These are phyloP conservation scores for Diogma glabrata DNA, from an alignment of 2,888 invertebrate genomes.

Conservation along the genomic window DNA sequence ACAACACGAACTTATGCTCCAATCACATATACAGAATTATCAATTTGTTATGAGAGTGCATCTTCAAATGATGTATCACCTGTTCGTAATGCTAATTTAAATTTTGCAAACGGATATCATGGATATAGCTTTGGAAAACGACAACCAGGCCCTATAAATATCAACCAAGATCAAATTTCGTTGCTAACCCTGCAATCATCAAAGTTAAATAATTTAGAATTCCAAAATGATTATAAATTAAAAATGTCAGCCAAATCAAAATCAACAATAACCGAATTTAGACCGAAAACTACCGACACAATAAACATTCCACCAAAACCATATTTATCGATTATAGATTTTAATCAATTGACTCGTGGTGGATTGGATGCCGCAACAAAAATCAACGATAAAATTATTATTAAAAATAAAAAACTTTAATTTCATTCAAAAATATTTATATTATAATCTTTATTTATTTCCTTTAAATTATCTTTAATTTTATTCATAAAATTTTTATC, in stretches of 20 bases:
- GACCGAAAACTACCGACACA: conserved; percentile 18
- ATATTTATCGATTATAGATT: conserved; percentile 59
- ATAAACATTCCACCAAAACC: conserved; percentile 43
- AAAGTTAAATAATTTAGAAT: conserved; percentile 25
- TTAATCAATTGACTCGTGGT: conserved; percentile 54
- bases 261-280: background rate
- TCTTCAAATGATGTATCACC: conserved; percentile 40
- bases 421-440: background rate
- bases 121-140: conserved; percentile 26
- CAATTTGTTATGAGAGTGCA: conserved; percentile 43
- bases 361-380: conserved; percentile 41
- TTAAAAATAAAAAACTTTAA: background rate
- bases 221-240: conserved; percentile 20
- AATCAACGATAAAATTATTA: conserved; percentile 3
- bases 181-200: conserved; percentile 27
- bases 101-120: conserved; percentile 26
- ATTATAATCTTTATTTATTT: background rate
- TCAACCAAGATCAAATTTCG: conserved; percentile 31
- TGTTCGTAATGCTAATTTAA: conserved; percentile 19
- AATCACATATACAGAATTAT: conserved; percentile 42
- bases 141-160: conserved; percentile 18
- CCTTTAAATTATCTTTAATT: background rate
- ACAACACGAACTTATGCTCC: conserved; percentile 40
- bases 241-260: background rate
- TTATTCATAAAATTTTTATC: background rate